Percentiles rank a stretch among this genome's conserved stretches.
Evolutionary conservation across 2,113 vertebrate genomes (phyloP).

Genomic region (Crotalus viridis): DNA sequence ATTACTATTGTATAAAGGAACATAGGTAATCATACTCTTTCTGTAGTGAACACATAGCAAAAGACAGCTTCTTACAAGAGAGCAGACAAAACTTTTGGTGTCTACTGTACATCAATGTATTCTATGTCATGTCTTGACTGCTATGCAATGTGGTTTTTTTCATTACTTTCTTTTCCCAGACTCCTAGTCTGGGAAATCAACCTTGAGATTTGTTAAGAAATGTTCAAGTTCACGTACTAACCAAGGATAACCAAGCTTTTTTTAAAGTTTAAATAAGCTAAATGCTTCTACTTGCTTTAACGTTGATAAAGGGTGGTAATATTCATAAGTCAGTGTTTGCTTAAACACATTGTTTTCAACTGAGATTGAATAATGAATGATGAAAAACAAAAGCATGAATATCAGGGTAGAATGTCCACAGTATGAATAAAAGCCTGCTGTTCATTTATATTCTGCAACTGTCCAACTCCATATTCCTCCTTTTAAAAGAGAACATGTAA

Average conservation of each 20-base stretch:
- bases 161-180: neutral
- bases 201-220: neutral
- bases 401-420: neutral
- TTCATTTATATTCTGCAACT: neutral
- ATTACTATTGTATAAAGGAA: neutral
- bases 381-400: neutral
- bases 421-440: neutral
- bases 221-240: neutral
- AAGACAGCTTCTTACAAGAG: neutral
- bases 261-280: neutral
- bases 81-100: neutral
- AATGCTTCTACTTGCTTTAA: neutral
- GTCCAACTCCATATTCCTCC: neutral
- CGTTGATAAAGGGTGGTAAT: neutral
- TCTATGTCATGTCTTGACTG: neutral
- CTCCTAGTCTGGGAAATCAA: neutral
- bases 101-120: neutral
- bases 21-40: neutral
- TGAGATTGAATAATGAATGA: neutral
- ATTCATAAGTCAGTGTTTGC: neutral
- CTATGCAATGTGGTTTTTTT: neutral
- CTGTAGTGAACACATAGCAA: neutral
- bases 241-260: neutral
- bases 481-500: constrained; percentile 16
- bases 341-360: neutral